Evolutionary conservation across 2,113 vertebrate genomes (phyloP).

Genomic region (Numida meleagris): DNA sequence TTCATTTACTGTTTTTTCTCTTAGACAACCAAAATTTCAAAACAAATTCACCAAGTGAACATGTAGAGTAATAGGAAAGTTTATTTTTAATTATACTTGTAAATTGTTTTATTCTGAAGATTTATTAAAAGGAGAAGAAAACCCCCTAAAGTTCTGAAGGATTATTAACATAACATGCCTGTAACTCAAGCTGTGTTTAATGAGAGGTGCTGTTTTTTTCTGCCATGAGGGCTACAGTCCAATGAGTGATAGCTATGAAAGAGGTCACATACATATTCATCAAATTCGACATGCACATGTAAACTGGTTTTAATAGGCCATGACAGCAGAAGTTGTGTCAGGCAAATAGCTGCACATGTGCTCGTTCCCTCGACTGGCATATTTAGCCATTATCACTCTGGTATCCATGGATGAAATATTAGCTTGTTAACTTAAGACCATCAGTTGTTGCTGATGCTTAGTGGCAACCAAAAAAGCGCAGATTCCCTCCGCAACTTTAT

Average conservation of each 20-base stretch:
- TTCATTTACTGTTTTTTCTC: not conserved
- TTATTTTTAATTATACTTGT: slow-evolving; percentile 79
- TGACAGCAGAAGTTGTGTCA: slow-evolving; percentile 91
- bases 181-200: slow-evolving; percentile 92
- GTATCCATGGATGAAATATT: slow-evolving; percentile 85
- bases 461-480: slow-evolving; percentile 61
- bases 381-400: slow-evolving; percentile 80
- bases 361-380: slow-evolving; percentile 76
- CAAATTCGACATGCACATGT: slow-evolving; percentile 95
- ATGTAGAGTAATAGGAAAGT: slow-evolving; percentile 13
- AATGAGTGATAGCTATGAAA: slow-evolving; percentile 90
- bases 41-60: slow-evolving; percentile 34
- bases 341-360: slow-evolving; percentile 84
- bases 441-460: slow-evolving; percentile 75
- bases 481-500: slow-evolving; percentile 71
- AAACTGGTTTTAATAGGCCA: slow-evolving; percentile 96
- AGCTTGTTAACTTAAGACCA: slow-evolving; percentile 81
- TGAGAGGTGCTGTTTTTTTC: slow-evolving; percentile 89
- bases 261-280: slow-evolving; percentile 99
- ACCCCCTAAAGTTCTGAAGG: slow-evolving; percentile 86
- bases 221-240: slow-evolving; percentile 83
- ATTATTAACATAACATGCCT: slow-evolving; percentile 88
- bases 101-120: slow-evolving; percentile 80
- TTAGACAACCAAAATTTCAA: not conserved
- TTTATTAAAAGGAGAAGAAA: slow-evolving; percentile 82